Evolutionary conservation across 2,888 invertebrate genomes (phyloP).

Genomic region (Ptychoptera albimana): DNA sequence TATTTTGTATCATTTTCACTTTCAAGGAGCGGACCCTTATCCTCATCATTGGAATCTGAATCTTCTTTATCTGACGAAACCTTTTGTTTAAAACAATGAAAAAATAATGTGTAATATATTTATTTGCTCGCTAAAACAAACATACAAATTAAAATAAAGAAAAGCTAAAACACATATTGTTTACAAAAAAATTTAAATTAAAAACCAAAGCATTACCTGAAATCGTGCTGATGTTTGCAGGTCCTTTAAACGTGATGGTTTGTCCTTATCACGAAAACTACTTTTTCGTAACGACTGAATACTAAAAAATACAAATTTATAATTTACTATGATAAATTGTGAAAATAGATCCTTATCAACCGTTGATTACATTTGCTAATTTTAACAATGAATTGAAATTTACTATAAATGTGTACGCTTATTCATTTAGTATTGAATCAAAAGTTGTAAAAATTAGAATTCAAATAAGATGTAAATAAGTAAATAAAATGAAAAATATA

Average conservation of each 20-base stretch:
- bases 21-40: conserved; percentile 31
- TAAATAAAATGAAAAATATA: too few relatives aligned
- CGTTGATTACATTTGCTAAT: too few relatives aligned
- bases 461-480: too few relatives aligned
- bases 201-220: conserved; percentile 29
- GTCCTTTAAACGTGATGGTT: conserved; percentile 44
- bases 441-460: too few relatives aligned
- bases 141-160: too few relatives aligned
- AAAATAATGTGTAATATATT: too few relatives aligned
- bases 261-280: conserved; percentile 45
- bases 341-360: too few relatives aligned
- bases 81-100: neutral
- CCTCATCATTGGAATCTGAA: conserved; percentile 32
- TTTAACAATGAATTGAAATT: too few relatives aligned
- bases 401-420: too few relatives aligned
- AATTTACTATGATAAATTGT: too few relatives aligned
- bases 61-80: conserved; percentile 27
- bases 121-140: too few relatives aligned
- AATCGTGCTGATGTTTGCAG: conserved; percentile 42
- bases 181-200: neutral
- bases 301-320: conserved; percentile 6
- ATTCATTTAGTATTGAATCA: too few relatives aligned
- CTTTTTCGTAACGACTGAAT: conserved; percentile 36
- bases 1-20: conserved; percentile 50
- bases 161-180: neutral